phyloP scores from a whole-genome alignment of 2,113 vertebrate species.

The Lophius piscatorius region DNA sequence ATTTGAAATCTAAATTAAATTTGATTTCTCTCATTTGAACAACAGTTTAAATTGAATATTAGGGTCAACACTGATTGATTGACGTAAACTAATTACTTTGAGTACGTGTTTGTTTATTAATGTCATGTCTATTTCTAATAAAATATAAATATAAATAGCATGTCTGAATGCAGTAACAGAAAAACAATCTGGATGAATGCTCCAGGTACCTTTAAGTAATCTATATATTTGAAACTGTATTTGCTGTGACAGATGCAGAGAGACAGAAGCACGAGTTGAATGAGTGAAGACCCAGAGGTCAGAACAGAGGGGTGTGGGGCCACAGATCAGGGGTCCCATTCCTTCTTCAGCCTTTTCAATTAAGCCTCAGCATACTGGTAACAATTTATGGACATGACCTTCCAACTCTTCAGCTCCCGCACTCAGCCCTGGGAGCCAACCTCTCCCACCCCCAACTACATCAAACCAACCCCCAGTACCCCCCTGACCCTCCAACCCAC shows the following conservation, averaged over 20 bases:
- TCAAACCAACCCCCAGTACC: constrained; percentile 57
- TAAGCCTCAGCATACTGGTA: constrained; percentile 68
- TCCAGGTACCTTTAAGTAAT: background rate
- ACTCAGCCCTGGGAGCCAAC: constrained; percentile 63
- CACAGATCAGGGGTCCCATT: constrained; percentile 73
- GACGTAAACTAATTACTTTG: too few species aligned
- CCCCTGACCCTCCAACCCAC: constrained; percentile 64
- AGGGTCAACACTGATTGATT: too few species aligned
- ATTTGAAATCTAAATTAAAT: too few species aligned
- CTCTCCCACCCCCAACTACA: constrained; percentile 68
- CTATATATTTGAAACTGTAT: constrained; percentile 23
- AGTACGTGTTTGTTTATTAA: too few species aligned
- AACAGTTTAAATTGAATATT: too few species aligned
- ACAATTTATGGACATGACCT: constrained; percentile 82
- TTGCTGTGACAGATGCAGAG: constrained; percentile 26
- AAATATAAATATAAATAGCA: background rate
- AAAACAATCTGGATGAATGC: background rate
- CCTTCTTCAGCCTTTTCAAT: constrained; percentile 77
- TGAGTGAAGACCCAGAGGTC: constrained; percentile 70
- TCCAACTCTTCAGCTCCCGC: constrained; percentile 70
- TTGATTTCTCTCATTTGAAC: too few species aligned
- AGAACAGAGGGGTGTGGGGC: constrained; percentile 55
- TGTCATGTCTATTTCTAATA: too few species aligned
- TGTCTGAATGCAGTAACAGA: background rate
- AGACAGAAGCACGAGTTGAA: constrained; percentile 53